These are phyloP conservation scores for Drosophila neotestacea DNA, from an alignment of 2,888 invertebrate species.

Conservation along the genomic window DNA sequence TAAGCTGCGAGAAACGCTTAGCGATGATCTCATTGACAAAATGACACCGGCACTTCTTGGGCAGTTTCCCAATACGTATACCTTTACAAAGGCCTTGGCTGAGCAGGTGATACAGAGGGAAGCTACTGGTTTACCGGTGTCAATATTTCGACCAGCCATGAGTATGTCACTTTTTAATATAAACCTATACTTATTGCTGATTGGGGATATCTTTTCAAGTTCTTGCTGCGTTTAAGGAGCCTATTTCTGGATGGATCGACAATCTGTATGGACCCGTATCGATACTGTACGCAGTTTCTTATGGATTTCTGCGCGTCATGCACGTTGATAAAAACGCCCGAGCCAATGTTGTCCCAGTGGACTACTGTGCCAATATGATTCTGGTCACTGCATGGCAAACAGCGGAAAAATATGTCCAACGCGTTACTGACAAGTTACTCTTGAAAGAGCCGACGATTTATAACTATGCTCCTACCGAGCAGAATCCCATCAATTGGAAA, in stretches of 20 bases:
- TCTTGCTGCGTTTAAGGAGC: constrained; percentile 85
- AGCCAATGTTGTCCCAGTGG: constrained; percentile 85
- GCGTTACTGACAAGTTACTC: not conserved
- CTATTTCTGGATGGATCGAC: constrained; percentile 89
- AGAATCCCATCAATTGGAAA: constrained; percentile 3
- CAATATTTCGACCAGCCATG: constrained; percentile 62
- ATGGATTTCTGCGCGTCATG: constrained; percentile 87
- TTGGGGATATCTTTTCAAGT: constrained; percentile 17
- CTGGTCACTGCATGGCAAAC: constrained; percentile 85
- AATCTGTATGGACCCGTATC: constrained; percentile 88
- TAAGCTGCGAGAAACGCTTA: constrained; percentile 75
- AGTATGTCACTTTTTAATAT: constrained; percentile 4
- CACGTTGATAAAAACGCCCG: constrained; percentile 71
- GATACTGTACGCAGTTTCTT: constrained; percentile 86
- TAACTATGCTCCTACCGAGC: constrained; percentile 5
- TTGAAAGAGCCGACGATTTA: constrained; percentile 1
- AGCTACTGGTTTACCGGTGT: constrained; percentile 87
- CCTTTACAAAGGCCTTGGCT: constrained; percentile 89
- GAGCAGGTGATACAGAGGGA: constrained; percentile 87
- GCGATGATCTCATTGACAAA: constrained; percentile 81
- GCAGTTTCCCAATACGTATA: constrained; percentile 89
- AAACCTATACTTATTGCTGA: no score
- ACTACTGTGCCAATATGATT: constrained; percentile 85
- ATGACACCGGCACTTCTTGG: constrained; percentile 72
- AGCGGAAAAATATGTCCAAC: constrained; percentile 48